Evolutionary conservation across 2,888 invertebrate genomes (phyloP).

Genomic region (Metallyticus violacea): DNA sequence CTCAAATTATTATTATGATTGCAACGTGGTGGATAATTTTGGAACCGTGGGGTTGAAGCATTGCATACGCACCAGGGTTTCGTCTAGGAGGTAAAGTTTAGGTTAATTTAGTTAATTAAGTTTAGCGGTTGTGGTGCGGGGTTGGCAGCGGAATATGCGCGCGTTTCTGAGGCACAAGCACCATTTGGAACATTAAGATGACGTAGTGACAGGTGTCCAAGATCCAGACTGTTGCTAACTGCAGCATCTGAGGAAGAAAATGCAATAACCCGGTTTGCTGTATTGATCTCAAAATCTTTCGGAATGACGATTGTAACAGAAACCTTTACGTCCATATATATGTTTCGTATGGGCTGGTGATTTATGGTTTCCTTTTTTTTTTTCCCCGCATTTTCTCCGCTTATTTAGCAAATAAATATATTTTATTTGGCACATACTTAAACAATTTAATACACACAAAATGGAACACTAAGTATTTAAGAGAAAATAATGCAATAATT

Average conservation of each 20-base stretch:
- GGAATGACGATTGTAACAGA: no score
- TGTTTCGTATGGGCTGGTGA: no score
- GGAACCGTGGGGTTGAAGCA: neutral
- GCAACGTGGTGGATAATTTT: conserved; percentile 1
- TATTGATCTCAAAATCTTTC: neutral
- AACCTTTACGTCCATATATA: no score
- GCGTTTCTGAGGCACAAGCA: neutral
- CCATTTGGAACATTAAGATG: neutral
- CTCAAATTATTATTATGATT: conserved; percentile 5
- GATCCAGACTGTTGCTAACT: no score
- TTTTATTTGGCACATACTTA: no score
- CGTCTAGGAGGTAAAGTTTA: conserved; percentile 14
- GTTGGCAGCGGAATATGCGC: neutral
- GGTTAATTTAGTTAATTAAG: conserved; percentile 17
- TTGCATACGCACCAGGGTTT: neutral
- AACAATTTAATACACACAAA: no score
- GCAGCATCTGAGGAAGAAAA: neutral
- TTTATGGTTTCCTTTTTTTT: no score
- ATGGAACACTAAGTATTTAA: no score
- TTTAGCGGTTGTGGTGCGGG: neutral
- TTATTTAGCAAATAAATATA: no score
- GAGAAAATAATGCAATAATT: no score
- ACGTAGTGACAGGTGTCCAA: neutral
- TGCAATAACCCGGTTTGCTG: neutral
- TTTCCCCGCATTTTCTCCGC: no score